Evolutionary conservation across 92 coral and sea anemone genomes (phyloP), one percentile per base, ranked within the genome.

Genomic region (Bergia sp.): DNA sequence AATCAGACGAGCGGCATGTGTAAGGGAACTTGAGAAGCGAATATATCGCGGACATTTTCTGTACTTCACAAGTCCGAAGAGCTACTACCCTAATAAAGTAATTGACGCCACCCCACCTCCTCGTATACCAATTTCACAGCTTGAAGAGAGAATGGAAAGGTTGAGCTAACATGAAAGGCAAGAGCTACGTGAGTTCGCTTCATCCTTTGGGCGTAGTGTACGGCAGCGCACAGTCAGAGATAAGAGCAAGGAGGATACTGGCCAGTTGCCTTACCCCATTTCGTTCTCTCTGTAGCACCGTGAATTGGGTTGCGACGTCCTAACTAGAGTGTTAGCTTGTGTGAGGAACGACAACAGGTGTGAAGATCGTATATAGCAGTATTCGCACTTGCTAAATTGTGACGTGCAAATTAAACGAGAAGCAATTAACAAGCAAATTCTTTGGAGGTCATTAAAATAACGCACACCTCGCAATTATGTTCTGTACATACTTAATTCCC

Each of bases 61-160:
- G 64, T 92, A 92, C 16, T 92, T 49, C 79, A 92, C 89, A 13
- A 91, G 90, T 53, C 90, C 94, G 8, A 92, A 89, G 39, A 92
- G 94, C 90, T 89, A 89, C 40, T 92, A 92, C 73, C 92, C 89
- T 57, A 72, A 89, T 66, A 89, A 83, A 61, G 72, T 89, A 6
- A 89, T 89, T 37, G 81, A 89, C 72, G 73, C 88, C 69, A 50
- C 21, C 7, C 82, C 74, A 72, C 88, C 79, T 43, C 71, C 44
- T 37, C 84, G 23, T 37, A 15, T 18, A 37, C 64, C 44, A 29
- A 61, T 80, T 38, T 50, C 84, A 53, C 9, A 15, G 23, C 61
- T 80, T 80, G 71, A 80, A 39, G 65, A 55, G 29, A 36, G 73
- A 49, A 41, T 80, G 40, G 50, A 69, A 81, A 80, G 37, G 49